Evolutionary conservation across 1,140 invertebrate species (phyloP).

Genomic region (Myzus persicae): DNA sequence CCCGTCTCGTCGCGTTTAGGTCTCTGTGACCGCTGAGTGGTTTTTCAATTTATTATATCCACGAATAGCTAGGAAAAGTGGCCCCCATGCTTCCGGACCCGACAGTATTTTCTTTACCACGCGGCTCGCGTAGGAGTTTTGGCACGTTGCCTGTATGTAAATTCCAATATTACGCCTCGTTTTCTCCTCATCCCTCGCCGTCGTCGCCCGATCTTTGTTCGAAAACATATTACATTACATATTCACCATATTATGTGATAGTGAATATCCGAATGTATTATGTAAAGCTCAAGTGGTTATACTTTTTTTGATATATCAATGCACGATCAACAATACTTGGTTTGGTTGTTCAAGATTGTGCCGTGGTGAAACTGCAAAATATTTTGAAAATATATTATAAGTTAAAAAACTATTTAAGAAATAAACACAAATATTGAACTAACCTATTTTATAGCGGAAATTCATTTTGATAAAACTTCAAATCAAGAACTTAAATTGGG

Average conservation of each 20-base stretch:
- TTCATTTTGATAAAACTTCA: not conserved
- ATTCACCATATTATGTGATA: conserved; percentile 42
- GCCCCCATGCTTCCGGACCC: not conserved
- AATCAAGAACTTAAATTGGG: not conserved
- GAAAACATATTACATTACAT: conserved; percentile 53
- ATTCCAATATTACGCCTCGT: conserved; percentile 15
- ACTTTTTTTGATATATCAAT: conserved; percentile 44
- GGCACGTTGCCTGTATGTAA: conserved; percentile 37
- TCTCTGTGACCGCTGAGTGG: not conserved
- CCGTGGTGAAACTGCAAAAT: not conserved
- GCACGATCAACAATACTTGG: conserved; percentile 14
- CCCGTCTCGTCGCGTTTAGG: not conserved
- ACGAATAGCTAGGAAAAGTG: not conserved
- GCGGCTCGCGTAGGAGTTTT: not conserved
- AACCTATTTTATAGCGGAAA: not conserved
- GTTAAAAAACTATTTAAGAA: not conserved
- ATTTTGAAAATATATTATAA: not conserved
- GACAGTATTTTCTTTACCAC: not conserved
- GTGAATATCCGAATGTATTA: conserved; percentile 38
- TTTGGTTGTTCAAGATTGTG: not conserved
- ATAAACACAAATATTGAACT: not conserved
- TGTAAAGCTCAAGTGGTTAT: conserved; percentile 34
- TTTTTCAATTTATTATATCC: conserved; percentile 39
- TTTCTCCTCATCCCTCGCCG: not conserved
- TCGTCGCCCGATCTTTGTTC: not conserved